Conservation (phyloP, 2,888 invertebrate genomes). For the Folsomia candida region DNA sequence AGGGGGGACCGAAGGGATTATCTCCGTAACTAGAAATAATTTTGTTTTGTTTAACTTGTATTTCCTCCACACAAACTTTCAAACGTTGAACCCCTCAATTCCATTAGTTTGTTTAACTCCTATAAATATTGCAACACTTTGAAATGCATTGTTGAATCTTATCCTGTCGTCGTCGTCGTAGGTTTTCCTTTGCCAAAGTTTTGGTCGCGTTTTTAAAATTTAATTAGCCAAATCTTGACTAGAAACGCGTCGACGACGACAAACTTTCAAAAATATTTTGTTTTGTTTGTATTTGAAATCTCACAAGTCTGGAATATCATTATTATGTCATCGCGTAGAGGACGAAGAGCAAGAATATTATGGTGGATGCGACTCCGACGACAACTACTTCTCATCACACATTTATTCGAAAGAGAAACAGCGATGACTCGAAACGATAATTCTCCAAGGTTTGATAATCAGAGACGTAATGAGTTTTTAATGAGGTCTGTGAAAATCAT, state of each 20-base stretch:
- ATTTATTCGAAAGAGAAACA: background rate
- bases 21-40: background rate
- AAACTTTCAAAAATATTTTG: background rate
- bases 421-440: no score
- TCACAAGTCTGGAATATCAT: background rate
- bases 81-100: background rate
- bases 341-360: no score
- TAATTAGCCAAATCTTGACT: background rate
- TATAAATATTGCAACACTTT: background rate
- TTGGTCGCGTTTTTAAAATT: background rate
- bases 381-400: background rate
- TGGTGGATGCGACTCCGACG: no score
- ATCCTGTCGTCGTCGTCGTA: no score
- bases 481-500: constrained; percentile 30
- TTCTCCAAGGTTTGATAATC: background rate
- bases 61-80: background rate
- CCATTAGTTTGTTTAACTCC: background rate
- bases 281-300: background rate
- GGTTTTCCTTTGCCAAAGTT: background rate
- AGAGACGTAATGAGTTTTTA: constrained; percentile 29
- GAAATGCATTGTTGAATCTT: background rate
- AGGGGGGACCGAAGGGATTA: background rate
- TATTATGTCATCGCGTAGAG: background rate
- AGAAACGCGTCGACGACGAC: background rate
- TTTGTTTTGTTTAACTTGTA: background rate